Conservation (phyloP, 1,140 invertebrate genomes). For the Whitmania pigra region DNA sequence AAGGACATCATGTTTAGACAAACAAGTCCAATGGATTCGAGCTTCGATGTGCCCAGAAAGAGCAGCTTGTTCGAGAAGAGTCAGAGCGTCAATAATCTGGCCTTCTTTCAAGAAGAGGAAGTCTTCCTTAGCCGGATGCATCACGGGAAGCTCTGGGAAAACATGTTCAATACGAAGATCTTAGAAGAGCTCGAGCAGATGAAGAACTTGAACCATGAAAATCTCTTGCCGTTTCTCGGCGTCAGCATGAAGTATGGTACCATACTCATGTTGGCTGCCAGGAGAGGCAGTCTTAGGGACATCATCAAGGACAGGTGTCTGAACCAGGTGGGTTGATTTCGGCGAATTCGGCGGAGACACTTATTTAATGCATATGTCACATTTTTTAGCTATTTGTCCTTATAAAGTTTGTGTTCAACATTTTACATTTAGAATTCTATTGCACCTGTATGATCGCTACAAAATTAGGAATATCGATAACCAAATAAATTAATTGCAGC, state of each 20-base stretch:
- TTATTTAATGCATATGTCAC: no score
- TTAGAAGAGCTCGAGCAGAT: slow-evolving; percentile 45
- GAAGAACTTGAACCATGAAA: slow-evolving; percentile 68
- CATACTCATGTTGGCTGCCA: slow-evolving; percentile 51
- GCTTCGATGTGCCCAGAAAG: no score
- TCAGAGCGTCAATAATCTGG: neutral
- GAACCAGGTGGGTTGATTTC: neutral
- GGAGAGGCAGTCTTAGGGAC: slow-evolving; percentile 8
- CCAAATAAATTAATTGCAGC: neutral
- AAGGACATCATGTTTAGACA: neutral
- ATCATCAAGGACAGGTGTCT: slow-evolving; percentile 4
- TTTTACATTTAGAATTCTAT: no score
- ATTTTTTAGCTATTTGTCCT: no score
- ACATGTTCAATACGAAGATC: neutral
- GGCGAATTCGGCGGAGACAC: neutral
- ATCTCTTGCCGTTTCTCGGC: slow-evolving; percentile 68
- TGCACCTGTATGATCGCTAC: no score
- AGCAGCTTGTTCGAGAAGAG: neutral
- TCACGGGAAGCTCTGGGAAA: neutral
- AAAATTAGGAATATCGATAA: no score
- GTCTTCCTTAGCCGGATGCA: neutral
- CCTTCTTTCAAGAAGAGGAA: slow-evolving; percentile 6
- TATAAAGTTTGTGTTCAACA: no score
- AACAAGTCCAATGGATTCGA: neutral
- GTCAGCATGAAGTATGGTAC: slow-evolving; percentile 61